Evolutionary conservation across 1,140 invertebrate species (phyloP).

Genomic region (Drosophila trapezifrons): DNA sequence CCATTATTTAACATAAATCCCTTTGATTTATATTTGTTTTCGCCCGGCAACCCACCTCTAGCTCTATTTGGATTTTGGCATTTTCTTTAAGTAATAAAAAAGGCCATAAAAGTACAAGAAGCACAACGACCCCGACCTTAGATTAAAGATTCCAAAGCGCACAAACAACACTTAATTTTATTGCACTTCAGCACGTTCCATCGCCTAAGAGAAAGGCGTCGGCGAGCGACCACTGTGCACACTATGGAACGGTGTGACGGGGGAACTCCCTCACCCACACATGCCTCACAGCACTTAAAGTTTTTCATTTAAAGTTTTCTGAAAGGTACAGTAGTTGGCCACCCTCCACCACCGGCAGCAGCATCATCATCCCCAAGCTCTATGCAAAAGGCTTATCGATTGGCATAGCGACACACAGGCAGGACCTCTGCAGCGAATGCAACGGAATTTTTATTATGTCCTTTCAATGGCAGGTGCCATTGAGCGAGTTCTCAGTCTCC

Average conservation of each 20-base stretch:
- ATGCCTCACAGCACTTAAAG: conserved; percentile 70
- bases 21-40: conserved; percentile 17
- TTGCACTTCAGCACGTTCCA: conserved; percentile 48
- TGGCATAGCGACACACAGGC: conserved; percentile 64
- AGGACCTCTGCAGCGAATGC: conserved; percentile 51
- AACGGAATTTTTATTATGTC: conserved; percentile 77
- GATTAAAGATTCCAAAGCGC: conserved; percentile 39
- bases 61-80: conserved; percentile 5
- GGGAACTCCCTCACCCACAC: conserved; percentile 7
- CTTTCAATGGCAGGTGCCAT: conserved; percentile 59
- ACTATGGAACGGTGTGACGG: no score
- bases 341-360: not conserved
- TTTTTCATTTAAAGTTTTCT: conserved; percentile 80
- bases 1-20: conserved; percentile 18
- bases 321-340: conserved; percentile 46
- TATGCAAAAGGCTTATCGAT: conserved; percentile 77
- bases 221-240: conserved; percentile 35
- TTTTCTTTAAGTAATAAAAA: conserved; percentile 34
- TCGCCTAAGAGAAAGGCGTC: conserved; percentile 6
- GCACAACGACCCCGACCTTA: conserved; percentile 15
- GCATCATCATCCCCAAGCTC: conserved; percentile 9
- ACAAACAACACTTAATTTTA: conserved; percentile 42
- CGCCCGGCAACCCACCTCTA: not conserved
- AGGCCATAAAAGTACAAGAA: conserved; percentile 5
- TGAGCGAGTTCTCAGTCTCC: conserved; percentile 42